A percentile compares a stretch with the other conserved stretches of the same genome.
phyloP scores from a whole-genome alignment of 2,113 vertebrate species.

The Symphodus melops region DNA sequence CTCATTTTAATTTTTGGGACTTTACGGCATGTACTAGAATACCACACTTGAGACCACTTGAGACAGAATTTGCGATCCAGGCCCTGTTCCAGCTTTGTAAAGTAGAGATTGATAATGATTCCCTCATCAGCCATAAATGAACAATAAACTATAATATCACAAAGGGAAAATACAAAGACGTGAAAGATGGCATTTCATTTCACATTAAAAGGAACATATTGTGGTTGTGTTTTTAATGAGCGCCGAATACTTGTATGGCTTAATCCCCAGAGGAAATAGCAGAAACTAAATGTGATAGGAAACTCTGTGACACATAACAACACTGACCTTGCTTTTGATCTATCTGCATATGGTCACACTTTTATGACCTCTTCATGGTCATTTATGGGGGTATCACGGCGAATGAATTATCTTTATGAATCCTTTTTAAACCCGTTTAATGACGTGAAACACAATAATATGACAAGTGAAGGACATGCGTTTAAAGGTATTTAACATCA shows the following conservation, averaged over 20 bases:
- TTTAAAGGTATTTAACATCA: background rate
- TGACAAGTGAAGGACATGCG: background rate
- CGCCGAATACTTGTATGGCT: constrained; percentile 25
- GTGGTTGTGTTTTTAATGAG: constrained; percentile 40
- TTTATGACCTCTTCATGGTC: constrained; percentile 1
- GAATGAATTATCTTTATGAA: background rate
- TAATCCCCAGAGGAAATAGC: constrained; percentile 7
- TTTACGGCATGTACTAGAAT: constrained; percentile 45
- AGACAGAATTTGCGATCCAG: constrained; percentile 32
- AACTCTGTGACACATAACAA: background rate
- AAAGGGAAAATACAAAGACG: constrained; percentile 39
- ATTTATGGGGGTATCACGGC: background rate
- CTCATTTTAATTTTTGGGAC: constrained; percentile 46
- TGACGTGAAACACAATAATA: background rate
- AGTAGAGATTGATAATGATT: constrained; percentile 45
- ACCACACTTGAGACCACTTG: constrained; percentile 57
- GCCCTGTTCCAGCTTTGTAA: constrained; percentile 31
- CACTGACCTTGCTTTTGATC: constrained; percentile 26
- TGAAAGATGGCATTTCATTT: constrained; percentile 47
- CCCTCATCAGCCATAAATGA: constrained; percentile 57
- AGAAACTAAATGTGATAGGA: constrained; percentile 3
- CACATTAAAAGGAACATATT: constrained; percentile 35
- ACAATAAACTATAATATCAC: constrained; percentile 56
- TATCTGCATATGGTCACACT: constrained; percentile 1
- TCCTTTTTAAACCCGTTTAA: background rate